These are phyloP conservation scores for Daubentonia madagascariensis DNA, from an alignment of 2,113 vertebrate genomes.

Conservation along the genomic window DNA sequence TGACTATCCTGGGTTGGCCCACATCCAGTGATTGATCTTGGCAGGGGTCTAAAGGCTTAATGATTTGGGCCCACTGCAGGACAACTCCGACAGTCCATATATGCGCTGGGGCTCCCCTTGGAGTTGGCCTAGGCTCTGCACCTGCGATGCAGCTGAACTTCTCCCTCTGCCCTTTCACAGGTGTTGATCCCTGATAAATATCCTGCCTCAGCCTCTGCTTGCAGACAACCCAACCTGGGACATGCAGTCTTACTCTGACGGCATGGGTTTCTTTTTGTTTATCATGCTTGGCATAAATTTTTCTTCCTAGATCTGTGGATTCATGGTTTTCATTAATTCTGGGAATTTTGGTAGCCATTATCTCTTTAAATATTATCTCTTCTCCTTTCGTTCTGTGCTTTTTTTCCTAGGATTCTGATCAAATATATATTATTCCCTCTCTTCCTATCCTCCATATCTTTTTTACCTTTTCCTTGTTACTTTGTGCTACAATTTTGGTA, in stretches of 20 bases:
- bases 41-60: not conserved
- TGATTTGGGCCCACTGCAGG: not conserved
- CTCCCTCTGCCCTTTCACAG: not conserved
- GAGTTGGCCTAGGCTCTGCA: not conserved
- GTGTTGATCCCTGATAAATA: not conserved
- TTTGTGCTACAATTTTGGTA: not conserved
- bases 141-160: not conserved
- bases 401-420: not conserved
- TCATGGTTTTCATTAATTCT: not conserved
- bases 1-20: not conserved
- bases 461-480: not conserved
- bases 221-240: not conserved
- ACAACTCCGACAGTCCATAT: not conserved
- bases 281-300: not conserved
- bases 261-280: not conserved
- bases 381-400: not conserved
- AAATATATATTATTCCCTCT: not conserved
- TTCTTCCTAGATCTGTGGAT: not conserved
- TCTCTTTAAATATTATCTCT: not conserved
- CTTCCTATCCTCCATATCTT: not conserved
- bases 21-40: not conserved
- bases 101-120: too few relatives aligned
- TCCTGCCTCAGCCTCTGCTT: not conserved
- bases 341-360: not conserved
- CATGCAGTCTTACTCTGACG: not conserved